Evolutionary conservation across 2,113 vertebrate species (phyloP).

Genomic region (Hippocampus mohnikei): DNA sequence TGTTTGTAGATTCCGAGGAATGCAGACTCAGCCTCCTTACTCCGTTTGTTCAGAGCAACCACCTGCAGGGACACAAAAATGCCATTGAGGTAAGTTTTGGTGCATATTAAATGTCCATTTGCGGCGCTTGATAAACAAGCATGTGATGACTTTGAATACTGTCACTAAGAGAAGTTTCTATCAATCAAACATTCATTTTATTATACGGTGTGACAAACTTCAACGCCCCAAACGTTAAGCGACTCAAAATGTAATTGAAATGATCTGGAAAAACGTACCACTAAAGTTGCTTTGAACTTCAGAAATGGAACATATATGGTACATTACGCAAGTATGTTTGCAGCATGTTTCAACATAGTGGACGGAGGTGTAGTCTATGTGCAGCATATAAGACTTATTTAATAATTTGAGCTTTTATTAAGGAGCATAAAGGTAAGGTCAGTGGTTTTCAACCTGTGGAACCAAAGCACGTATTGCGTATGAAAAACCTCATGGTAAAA

Average conservation of each 20-base stretch:
- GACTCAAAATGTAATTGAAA: background rate
- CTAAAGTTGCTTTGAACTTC: too few relatives aligned
- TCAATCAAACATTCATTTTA: background rate
- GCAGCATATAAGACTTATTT: too few relatives aligned
- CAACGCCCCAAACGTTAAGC: background rate
- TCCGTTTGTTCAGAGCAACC: constrained; percentile 93
- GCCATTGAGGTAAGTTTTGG: constrained; percentile 38
- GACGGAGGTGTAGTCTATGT: too few relatives aligned
- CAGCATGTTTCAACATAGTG: too few relatives aligned
- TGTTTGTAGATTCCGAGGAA: constrained; percentile 96
- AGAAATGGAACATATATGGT: too few relatives aligned
- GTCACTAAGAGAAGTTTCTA: constrained; percentile 15
- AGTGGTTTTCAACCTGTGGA: too few relatives aligned
- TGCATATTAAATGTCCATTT: constrained; percentile 11
- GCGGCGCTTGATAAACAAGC: constrained; percentile 1
- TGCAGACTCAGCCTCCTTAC: constrained; percentile 93
- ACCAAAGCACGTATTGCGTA: too few relatives aligned
- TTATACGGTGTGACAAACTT: background rate
- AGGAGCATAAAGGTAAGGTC: too few relatives aligned
- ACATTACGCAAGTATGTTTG: too few relatives aligned
- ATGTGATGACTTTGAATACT: constrained; percentile 7
- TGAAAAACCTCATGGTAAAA: too few relatives aligned
- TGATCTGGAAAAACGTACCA: background rate
- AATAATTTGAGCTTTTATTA: too few relatives aligned
- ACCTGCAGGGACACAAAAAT: constrained; percentile 77